Evolutionary conservation across 2,113 vertebrate genomes (phyloP).

Genomic region (Phoenicopterus ruber): DNA sequence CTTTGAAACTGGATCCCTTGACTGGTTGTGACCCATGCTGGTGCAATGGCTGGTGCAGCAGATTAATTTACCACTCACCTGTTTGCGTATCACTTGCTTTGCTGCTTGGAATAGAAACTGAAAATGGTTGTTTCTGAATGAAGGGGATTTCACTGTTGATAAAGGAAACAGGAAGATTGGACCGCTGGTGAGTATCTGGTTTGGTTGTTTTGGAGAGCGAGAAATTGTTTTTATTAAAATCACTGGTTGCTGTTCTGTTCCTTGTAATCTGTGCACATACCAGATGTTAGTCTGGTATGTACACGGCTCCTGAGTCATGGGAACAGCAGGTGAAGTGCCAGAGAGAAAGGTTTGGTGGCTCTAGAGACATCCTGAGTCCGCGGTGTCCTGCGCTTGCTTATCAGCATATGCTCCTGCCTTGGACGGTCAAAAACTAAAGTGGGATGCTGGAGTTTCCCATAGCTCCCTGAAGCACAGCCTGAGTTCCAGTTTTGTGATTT

Average conservation of each 20-base stretch:
- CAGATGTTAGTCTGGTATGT: too few species aligned
- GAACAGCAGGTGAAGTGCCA: not conserved
- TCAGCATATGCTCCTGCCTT: not conserved
- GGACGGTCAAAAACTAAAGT: not conserved
- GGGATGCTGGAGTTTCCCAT: not conserved
- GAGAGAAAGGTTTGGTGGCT: not conserved
- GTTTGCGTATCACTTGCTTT: not conserved
- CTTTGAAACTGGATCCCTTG: constrained; percentile 48
- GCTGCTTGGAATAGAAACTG: not conserved
- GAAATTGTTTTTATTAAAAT: not conserved
- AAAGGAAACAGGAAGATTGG: not conserved
- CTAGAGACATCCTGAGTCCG: not conserved
- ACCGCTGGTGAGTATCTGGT: not conserved
- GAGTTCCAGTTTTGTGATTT: not conserved
- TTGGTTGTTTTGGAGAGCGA: not conserved
- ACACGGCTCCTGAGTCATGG: not conserved
- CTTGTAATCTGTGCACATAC: not conserved
- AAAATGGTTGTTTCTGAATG: not conserved
- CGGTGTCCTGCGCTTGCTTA: not conserved
- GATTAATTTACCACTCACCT: constrained; percentile 30
- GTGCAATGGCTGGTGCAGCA: not conserved
- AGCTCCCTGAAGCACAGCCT: not conserved
- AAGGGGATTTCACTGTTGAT: not conserved
- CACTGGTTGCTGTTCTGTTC: not conserved
- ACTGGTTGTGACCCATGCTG: not conserved